Percentiles rank a stretch among this genome's conserved stretches.
phyloP scores from a whole-genome alignment of 2,797 vertebrate genomes.

The Coregonus suidteri region DNA sequence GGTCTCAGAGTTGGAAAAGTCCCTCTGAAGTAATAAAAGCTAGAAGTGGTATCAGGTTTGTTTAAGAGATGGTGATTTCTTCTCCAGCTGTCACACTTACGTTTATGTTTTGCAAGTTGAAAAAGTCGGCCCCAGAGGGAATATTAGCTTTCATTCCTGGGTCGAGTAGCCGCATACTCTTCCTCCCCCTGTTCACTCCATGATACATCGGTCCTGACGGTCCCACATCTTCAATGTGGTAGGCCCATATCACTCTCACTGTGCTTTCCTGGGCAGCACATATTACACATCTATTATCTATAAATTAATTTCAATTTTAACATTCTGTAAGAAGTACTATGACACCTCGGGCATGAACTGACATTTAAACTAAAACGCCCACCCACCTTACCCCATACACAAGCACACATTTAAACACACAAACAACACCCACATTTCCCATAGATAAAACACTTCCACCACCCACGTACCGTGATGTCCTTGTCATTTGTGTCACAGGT shows the following conservation, averaged over 20 bases:
- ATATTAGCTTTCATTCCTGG: conserved; percentile 68
- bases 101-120: conserved; percentile 80
- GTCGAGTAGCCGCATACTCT: conserved; percentile 82
- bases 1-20: neutral
- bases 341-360: neutral
- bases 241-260: conserved; percentile 85
- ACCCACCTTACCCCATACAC: neutral
- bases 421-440: neutral
- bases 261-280: conserved; percentile 79
- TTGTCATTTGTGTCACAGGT: conserved; percentile 84
- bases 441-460: neutral
- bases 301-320: neutral
- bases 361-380: neutral
- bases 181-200: conserved; percentile 79
- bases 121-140: conserved; percentile 62
- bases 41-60: neutral
- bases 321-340: conserved; percentile 3
- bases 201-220: conserved; percentile 80
- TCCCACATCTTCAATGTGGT: conserved; percentile 79
- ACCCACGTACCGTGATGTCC: conserved; percentile 77
- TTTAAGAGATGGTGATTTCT: neutral
- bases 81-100: conserved; percentile 69
- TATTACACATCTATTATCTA: conserved; percentile 6
- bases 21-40: neutral
- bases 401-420: neutral